Conservation (phyloP, 2,888 invertebrate genomes). For the Pachliopta kotzebuea region DNA sequence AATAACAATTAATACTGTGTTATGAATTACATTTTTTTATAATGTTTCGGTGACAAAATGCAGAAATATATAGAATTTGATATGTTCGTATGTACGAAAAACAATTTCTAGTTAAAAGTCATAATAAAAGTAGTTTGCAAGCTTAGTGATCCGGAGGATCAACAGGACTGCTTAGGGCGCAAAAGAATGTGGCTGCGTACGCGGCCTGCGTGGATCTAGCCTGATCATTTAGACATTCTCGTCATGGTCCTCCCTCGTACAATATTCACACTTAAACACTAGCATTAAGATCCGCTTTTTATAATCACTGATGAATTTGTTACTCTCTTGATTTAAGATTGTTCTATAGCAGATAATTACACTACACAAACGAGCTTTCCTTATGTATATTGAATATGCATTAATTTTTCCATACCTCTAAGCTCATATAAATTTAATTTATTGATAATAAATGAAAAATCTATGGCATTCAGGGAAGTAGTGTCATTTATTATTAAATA, state of each 20-base stretch:
- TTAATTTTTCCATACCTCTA: no score
- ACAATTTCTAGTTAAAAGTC: background rate
- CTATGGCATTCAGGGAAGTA: no score
- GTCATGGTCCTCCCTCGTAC: conserved; percentile 39
- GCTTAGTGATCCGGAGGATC: conserved; percentile 45
- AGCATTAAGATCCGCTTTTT: conserved; percentile 13
- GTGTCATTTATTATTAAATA: no score
- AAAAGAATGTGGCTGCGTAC: conserved; percentile 40
- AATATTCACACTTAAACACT: conserved; percentile 46
- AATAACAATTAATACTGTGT: background rate
- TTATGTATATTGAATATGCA: no score
- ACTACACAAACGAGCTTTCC: no score
- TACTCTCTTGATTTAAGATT: background rate
- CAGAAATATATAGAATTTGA: background rate
- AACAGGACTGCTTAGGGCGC: conserved; percentile 42
- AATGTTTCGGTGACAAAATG: background rate
- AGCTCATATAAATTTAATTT: no score
- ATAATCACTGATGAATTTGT: conserved; percentile 18
- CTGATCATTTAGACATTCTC: conserved; percentile 56
- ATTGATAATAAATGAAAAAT: no score
- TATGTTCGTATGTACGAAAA: background rate
- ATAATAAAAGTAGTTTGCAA: conserved; percentile 45
- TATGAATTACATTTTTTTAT: background rate
- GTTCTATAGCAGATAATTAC: background rate
- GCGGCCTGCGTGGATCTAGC: conserved; percentile 38